Percentiles rank a stretch among this genome's conserved stretches.
Evolutionary conservation across 1,140 invertebrate genomes (phyloP).

Genomic region (Philopotamus ludificatus): DNA sequence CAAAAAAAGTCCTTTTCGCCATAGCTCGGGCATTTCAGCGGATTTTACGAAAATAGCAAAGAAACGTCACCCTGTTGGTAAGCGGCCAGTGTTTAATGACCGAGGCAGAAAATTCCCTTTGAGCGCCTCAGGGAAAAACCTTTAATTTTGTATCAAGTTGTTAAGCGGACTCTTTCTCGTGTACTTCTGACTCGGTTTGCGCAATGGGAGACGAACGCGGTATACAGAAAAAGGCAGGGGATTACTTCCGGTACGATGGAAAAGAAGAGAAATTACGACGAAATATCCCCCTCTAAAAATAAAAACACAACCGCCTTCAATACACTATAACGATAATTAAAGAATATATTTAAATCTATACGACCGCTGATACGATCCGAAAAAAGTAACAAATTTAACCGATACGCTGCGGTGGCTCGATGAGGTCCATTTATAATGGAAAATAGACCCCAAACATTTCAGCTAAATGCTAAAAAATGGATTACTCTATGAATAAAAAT

Average conservation of each 20-base stretch:
- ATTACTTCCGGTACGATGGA: background rate
- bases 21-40: too few species aligned
- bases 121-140: background rate
- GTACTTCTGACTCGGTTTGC: background rate
- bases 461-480: too few species aligned
- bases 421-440: too few species aligned
- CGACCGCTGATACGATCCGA: too few species aligned
- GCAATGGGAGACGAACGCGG: background rate
- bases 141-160: background rate
- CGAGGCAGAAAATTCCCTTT: background rate
- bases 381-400: too few species aligned
- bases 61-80: constrained; percentile 2
- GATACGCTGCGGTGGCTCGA: too few species aligned
- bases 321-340: background rate
- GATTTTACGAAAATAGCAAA: background rate
- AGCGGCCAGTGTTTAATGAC: constrained; percentile 5
- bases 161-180: background rate
- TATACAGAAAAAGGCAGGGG: background rate
- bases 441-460: too few species aligned
- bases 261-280: background rate
- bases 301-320: background rate
- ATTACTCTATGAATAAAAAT: too few species aligned
- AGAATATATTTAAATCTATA: too few species aligned
- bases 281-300: background rate
- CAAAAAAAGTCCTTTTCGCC: too few species aligned